Evolutionary conservation across 2,113 vertebrate species (phyloP).

Genomic region (Pitta sordida): DNA sequence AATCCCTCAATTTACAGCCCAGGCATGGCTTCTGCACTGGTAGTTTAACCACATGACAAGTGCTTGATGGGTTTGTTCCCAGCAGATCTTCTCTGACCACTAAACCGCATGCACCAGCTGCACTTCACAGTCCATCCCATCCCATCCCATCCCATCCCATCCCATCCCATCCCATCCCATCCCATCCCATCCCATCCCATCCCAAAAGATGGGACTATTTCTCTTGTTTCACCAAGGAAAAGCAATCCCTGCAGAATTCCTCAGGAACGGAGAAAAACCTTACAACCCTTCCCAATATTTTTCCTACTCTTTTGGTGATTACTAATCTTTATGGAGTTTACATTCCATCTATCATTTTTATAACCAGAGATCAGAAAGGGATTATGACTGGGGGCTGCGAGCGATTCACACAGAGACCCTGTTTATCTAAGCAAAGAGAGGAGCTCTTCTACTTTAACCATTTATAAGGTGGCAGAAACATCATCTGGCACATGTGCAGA

Average conservation of each 20-base stretch:
- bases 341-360: slow-evolving; percentile 63
- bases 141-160: neutral
- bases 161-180: neutral
- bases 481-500: neutral
- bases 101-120: neutral
- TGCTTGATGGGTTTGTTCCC: neutral
- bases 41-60: neutral
- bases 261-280: slow-evolving; percentile 47
- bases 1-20: neutral
- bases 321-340: slow-evolving; percentile 59
- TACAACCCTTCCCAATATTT: neutral
- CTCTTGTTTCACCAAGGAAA: neutral
- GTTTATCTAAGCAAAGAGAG: slow-evolving; percentile 40
- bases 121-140: neutral
- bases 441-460: slow-evolving; percentile 11
- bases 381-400: slow-evolving; percentile 25
- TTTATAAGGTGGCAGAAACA: neutral
- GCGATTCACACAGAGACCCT: slow-evolving; percentile 22
- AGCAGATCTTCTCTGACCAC: neutral
- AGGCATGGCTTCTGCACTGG: neutral
- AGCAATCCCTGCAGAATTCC: slow-evolving; percentile 13
- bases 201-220: neutral
- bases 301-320: neutral
- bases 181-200: neutral
- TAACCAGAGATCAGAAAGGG: slow-evolving; percentile 47